phyloP scores from a whole-genome alignment of 2,888 invertebrate species.

The Mamestra brassicae region DNA sequence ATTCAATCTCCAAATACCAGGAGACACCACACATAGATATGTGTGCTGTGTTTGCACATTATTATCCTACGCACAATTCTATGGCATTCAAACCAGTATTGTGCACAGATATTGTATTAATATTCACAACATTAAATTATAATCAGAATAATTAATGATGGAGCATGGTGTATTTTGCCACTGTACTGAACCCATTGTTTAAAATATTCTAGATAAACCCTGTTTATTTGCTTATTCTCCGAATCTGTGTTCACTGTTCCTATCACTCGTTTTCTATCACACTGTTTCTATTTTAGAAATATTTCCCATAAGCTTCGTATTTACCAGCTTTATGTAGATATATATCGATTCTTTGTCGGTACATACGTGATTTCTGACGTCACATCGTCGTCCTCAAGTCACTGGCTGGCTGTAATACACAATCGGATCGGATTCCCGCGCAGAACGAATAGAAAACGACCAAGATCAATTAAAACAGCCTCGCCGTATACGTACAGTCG shows the following conservation, averaged over 20 bases:
- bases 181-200: slow-evolving; percentile 2
- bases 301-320: too few species aligned
- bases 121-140: slow-evolving; percentile 5
- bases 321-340: not conserved
- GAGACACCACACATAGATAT: not conserved
- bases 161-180: slow-evolving; percentile 2
- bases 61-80: not conserved
- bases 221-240: not conserved
- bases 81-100: slow-evolving; percentile 6
- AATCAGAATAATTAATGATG: slow-evolving; percentile 15
- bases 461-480: slow-evolving; percentile 84
- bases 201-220: not conserved
- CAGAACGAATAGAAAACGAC: slow-evolving; percentile 80
- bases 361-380: slow-evolving; percentile 3
- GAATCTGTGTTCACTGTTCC: not conserved
- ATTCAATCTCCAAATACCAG: not conserved
- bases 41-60: not conserved
- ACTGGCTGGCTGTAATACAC: slow-evolving; percentile 59
- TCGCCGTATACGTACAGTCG: slow-evolving; percentile 64
- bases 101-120: slow-evolving; percentile 7
- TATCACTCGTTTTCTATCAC: not conserved
- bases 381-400: slow-evolving; percentile 27
- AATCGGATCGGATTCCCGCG: slow-evolving; percentile 73
- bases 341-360: not conserved
- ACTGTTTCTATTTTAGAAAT: not conserved